These are phyloP conservation scores for Blera fallax DNA, from an alignment of 2,888 invertebrate species.

Conservation along the genomic window DNA sequence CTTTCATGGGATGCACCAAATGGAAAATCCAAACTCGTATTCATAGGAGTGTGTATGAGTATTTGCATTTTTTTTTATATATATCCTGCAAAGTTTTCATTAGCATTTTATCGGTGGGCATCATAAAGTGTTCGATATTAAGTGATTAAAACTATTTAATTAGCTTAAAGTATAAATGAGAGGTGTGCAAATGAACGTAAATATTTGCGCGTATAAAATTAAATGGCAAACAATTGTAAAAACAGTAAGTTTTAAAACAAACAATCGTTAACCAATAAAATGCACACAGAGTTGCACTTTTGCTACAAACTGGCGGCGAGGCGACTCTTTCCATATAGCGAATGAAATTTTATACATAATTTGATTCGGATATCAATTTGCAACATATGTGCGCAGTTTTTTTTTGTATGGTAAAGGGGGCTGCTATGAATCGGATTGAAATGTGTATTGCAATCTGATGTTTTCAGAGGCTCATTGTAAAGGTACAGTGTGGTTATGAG, in stretches of 20 bases:
- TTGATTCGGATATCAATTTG: conserved; percentile 2
- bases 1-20: background rate
- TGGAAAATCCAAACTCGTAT: too few relatives aligned
- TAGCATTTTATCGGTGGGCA: background rate
- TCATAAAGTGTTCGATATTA: conserved; percentile 11
- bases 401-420: background rate
- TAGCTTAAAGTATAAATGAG: conserved; percentile 9
- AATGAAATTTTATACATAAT: conserved; percentile 8
- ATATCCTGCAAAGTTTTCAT: background rate
- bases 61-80: background rate
- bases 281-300: background rate
- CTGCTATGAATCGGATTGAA: background rate
- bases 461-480: too few relatives aligned
- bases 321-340: background rate
- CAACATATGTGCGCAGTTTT: background rate
- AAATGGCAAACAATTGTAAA: conserved; percentile 18
- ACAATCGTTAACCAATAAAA: background rate
- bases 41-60: too few relatives aligned
- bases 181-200: background rate
- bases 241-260: background rate
- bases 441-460: background rate
- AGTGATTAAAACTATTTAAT: conserved; percentile 44
- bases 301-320: background rate
- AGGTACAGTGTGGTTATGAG: too few relatives aligned
- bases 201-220: conserved; percentile 6